These are phyloP conservation scores for Tetropium fuscum DNA, from an alignment of 2,888 invertebrate genomes.

Conservation along the genomic window DNA sequence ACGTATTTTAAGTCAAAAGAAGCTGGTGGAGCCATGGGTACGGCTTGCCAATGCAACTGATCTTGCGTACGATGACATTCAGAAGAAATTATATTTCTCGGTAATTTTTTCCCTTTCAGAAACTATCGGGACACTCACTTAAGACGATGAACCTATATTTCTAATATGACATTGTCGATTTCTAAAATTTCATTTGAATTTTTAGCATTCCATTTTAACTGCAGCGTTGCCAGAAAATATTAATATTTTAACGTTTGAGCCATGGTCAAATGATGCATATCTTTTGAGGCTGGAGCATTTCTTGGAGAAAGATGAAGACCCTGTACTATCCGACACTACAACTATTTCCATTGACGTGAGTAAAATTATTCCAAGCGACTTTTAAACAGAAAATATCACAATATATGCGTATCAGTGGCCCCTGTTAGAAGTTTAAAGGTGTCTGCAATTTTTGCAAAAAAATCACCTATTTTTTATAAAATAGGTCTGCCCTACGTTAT, in stretches of 20 bases:
- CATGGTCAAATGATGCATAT: slow-evolving; percentile 69
- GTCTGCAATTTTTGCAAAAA: no score
- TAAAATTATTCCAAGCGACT: no score
- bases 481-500: no score
- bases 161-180: no score
- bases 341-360: slow-evolving; percentile 24
- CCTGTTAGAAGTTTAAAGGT: no score
- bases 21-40: slow-evolving; percentile 71
- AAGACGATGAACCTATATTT: no score
- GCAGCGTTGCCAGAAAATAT: slow-evolving; percentile 74
- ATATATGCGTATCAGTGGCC: no score
- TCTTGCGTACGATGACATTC: slow-evolving; percentile 23
- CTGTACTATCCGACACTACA: slow-evolving; percentile 10
- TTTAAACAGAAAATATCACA: no score
- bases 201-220: slow-evolving; percentile 65
- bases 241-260: slow-evolving; percentile 83
- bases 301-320: slow-evolving; percentile 42
- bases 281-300: slow-evolving; percentile 75
- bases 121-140: no score
- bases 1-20: slow-evolving; percentile 66
- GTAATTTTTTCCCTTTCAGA: slow-evolving; percentile 28
- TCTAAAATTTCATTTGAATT: slow-evolving; percentile 13
- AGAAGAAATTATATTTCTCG: slow-evolving; percentile 24
- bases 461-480: background rate
- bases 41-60: slow-evolving; percentile 33